These are phyloP conservation scores for Eulemur mongoz DNA, from an alignment of 2,797 vertebrate genomes.

Conservation along the genomic window DNA sequence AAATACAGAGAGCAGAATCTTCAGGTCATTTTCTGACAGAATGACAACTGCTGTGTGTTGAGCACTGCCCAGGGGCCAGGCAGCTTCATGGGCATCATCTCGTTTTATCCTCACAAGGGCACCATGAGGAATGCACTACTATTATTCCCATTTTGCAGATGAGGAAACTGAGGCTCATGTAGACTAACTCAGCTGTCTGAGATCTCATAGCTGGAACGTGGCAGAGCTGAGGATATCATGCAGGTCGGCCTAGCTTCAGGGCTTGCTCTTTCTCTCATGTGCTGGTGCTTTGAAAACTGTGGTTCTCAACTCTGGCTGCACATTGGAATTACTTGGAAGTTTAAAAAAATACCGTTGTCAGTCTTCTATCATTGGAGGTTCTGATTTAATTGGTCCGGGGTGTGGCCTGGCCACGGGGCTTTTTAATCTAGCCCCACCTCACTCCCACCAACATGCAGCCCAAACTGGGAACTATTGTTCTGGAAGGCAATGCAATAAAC, in stretches of 20 bases:
- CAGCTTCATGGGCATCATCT: background rate
- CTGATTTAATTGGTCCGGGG: background rate
- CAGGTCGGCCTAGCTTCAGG: background rate
- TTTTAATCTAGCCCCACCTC: background rate
- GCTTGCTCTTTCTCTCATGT: background rate
- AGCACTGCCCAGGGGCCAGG: background rate
- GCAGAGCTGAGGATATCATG: background rate
- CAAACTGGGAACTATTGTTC: background rate
- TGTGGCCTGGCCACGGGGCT: background rate
- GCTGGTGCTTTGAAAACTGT: background rate
- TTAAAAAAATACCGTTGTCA: background rate
- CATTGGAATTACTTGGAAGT: background rate
- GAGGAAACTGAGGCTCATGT: background rate
- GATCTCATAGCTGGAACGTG: background rate
- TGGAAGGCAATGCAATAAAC: background rate
- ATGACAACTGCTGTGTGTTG: background rate
- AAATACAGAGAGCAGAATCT: background rate
- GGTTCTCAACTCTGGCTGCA: background rate
- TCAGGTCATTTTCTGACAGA: background rate
- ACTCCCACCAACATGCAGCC: background rate
- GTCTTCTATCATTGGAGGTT: background rate
- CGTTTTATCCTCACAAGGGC: background rate
- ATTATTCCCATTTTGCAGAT: background rate
- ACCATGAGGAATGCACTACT: background rate
- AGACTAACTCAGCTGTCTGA: background rate